Evolutionary conservation across 1,140 invertebrate species (phyloP).

Genomic region (Manduca sexta): DNA sequence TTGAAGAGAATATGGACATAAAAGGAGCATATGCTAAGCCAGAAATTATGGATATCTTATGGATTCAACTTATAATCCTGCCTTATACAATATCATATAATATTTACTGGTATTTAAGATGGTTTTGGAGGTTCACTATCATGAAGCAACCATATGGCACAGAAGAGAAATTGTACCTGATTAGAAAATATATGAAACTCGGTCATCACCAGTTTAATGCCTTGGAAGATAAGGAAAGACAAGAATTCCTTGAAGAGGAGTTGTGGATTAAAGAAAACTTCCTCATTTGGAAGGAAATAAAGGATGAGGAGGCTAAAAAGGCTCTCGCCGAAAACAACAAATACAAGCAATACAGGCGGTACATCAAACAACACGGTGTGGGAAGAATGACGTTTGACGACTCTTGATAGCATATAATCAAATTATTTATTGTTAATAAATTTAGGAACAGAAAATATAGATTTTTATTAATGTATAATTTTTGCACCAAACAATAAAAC

Average conservation of each 20-base stretch:
- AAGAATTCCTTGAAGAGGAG: slow-evolving; percentile 83
- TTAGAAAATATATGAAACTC: slow-evolving; percentile 84
- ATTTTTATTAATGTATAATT: neutral
- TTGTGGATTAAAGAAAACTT: slow-evolving; percentile 90
- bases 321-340: slow-evolving; percentile 84
- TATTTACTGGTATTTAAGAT: slow-evolving; percentile 83
- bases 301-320: slow-evolving; percentile 88
- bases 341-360: slow-evolving; percentile 86
- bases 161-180: slow-evolving; percentile 89
- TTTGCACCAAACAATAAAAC: neutral
- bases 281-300: slow-evolving; percentile 83
- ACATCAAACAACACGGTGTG: slow-evolving; percentile 86
- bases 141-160: slow-evolving; percentile 83
- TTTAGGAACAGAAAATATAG: slow-evolving; percentile 3
- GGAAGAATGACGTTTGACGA: slow-evolving; percentile 88
- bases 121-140: slow-evolving; percentile 88
- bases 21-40: slow-evolving; percentile 92
- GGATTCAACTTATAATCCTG: slow-evolving; percentile 85
- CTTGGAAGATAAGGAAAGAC: slow-evolving; percentile 82
- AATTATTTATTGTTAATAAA: slow-evolving; percentile 16
- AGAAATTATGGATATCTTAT: slow-evolving; percentile 82
- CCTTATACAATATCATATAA: slow-evolving; percentile 83
- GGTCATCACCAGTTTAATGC: slow-evolving; percentile 80
- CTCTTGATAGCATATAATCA: slow-evolving; percentile 65
- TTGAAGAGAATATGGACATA: slow-evolving; percentile 93